Evolutionary conservation across 2,797 vertebrate species (phyloP).

Genomic region (Notoglanidium macrostoma): DNA sequence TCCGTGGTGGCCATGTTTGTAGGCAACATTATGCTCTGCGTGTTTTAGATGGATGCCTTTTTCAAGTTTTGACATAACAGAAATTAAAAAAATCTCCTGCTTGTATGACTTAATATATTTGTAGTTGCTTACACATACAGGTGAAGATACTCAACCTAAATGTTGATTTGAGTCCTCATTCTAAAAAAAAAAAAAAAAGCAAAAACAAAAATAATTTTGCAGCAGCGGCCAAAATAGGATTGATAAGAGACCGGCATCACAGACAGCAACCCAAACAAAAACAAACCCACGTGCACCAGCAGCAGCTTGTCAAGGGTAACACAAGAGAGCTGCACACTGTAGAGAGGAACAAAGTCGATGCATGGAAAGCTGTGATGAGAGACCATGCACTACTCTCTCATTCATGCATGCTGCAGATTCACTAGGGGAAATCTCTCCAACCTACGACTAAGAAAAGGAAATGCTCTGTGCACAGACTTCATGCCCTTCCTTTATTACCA

Average conservation of each 20-base stretch:
- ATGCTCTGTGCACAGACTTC: background rate
- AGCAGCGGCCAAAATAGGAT: background rate
- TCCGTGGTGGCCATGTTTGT: no score
- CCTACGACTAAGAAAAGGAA: slow-evolving; percentile 8
- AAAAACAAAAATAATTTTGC: background rate
- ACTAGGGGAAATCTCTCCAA: background rate
- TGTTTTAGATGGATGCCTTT: no score
- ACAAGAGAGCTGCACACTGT: background rate
- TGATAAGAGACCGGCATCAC: slow-evolving; percentile 13
- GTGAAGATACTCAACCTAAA: background rate
- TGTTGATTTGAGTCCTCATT: background rate
- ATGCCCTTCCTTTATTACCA: background rate
- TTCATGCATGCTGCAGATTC: background rate
- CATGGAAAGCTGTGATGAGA: slow-evolving; percentile 1
- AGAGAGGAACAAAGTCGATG: slow-evolving; percentile 4
- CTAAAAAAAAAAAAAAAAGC: background rate
- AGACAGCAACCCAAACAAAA: slow-evolving; percentile 12
- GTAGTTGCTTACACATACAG: background rate
- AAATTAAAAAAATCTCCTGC: background rate
- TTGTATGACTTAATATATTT: background rate
- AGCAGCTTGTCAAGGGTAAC: background rate
- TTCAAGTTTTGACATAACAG: no score
- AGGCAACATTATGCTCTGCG: no score
- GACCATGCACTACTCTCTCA: background rate
- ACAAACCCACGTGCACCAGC: slow-evolving; percentile 3